Conservation (phyloP, 2,888 invertebrate species). For the Kuschelorhynchus macadamiae region DNA sequence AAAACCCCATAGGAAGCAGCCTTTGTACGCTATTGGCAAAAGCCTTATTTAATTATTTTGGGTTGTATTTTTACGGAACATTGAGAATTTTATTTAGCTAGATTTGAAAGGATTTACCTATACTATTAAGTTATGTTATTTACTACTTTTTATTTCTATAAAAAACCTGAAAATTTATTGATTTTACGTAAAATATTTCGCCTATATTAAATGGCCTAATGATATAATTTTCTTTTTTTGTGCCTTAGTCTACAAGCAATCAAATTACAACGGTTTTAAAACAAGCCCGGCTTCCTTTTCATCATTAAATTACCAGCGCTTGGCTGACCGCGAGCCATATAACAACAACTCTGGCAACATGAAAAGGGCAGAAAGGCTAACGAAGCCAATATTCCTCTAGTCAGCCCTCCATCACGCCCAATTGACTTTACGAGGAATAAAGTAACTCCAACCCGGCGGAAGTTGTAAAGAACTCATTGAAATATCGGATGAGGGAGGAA, state of each 20-base stretch:
- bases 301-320: slow-evolving; percentile 44
- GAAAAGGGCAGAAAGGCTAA: slow-evolving; percentile 48
- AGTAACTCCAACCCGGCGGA: slow-evolving; percentile 62
- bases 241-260: slow-evolving; percentile 9
- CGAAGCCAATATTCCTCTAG: slow-evolving; percentile 49
- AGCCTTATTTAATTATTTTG: no score
- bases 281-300: slow-evolving; percentile 18
- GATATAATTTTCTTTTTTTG: no score
- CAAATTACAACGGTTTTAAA: neutral
- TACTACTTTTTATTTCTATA: no score
- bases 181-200: no score
- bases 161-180: no score
- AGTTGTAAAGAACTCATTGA: slow-evolving; percentile 68
- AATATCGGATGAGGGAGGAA: slow-evolving; percentile 65
- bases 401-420: slow-evolving; percentile 38
- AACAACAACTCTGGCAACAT: slow-evolving; percentile 42
- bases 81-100: no score
- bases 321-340: slow-evolving; percentile 36
- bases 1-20: no score
- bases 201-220: no score
- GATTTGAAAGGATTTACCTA: no score
- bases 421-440: slow-evolving; percentile 32
- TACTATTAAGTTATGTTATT: no score
- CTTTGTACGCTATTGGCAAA: no score
- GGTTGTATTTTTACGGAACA: no score